A percentile compares a stretch with the other conserved stretches of the same genome.
Evolutionary conservation across 1,140 invertebrate genomes (phyloP).

Genomic region (Idris sp.): DNA sequence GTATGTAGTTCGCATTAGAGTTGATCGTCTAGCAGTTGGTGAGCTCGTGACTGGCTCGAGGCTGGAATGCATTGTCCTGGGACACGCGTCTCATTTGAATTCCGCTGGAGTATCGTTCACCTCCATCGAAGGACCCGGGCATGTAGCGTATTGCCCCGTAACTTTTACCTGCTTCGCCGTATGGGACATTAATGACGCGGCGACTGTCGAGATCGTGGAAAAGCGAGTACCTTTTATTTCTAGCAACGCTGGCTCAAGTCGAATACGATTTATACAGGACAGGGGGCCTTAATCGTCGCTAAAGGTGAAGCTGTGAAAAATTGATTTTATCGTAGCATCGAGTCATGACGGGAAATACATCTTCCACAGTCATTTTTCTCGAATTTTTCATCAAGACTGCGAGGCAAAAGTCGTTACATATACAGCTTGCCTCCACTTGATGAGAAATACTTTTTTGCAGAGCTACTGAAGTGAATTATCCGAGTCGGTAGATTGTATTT

Average conservation of each 20-base stretch:
- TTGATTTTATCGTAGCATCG: constrained; percentile 58
- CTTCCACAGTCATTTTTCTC: constrained; percentile 27
- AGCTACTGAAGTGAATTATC: constrained; percentile 3
- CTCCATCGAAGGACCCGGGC: constrained; percentile 70
- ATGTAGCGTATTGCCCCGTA: constrained; percentile 64
- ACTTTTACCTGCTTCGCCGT: constrained; percentile 64
- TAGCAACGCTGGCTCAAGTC: constrained; percentile 47
- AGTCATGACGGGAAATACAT: constrained; percentile 52
- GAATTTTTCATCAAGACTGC: constrained; percentile 3
- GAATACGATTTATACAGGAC: constrained; percentile 60
- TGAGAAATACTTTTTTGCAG: constrained; percentile 22
- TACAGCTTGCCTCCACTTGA: constrained; percentile 17
- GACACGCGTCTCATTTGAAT: constrained; percentile 74
- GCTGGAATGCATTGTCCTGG: constrained; percentile 65
- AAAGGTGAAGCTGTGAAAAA: constrained; percentile 65
- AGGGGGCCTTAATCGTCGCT: constrained; percentile 60
- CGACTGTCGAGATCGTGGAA: constrained; percentile 66
- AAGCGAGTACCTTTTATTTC: constrained; percentile 65
- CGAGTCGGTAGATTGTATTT: neutral
- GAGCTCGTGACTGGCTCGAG: constrained; percentile 62
- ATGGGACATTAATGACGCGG: constrained; percentile 65
- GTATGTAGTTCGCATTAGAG: constrained; percentile 52
- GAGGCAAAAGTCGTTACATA: constrained; percentile 18
- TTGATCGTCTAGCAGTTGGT: constrained; percentile 43
- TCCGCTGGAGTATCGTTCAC: constrained; percentile 69